phyloP scores from a whole-genome alignment of 1,140 invertebrate genomes.

The Solenopsis fugax region DNA sequence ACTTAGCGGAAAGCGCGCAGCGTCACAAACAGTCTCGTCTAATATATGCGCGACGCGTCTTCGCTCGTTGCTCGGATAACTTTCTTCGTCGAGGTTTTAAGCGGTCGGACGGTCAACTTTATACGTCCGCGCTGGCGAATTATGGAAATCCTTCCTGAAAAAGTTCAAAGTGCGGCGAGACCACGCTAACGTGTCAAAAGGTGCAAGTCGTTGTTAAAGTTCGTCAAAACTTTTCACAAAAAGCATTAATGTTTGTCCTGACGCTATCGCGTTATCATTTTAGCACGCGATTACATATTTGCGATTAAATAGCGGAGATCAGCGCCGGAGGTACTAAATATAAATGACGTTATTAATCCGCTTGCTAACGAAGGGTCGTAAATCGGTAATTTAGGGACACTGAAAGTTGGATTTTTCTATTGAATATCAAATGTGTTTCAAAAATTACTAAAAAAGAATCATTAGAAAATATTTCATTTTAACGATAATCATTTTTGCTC shows the following conservation, averaged over 20 bases:
- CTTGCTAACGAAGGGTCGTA: neutral
- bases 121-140: conserved; percentile 62
- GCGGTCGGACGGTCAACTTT: conserved; percentile 65
- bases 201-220: conserved; percentile 59
- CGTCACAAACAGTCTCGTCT: conserved; percentile 58
- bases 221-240: conserved; percentile 55
- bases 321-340: neutral
- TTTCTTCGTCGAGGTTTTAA: conserved; percentile 66
- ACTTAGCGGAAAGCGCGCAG: conserved; percentile 52
- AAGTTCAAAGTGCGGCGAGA: conserved; percentile 49
- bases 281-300: conserved; percentile 1
- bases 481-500: neutral
- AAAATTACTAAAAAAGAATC: neutral
- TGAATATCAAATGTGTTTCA: neutral
- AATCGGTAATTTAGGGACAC: conserved; percentile 7
- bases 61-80: conserved; percentile 64
- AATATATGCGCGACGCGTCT: conserved; percentile 66
- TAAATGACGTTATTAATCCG: conserved; percentile 2
- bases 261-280: conserved; percentile 35
- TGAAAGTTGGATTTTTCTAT: neutral
- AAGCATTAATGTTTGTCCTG: conserved; percentile 46
- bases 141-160: conserved; percentile 67
- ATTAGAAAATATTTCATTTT: neutral
- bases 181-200: conserved; percentile 57
- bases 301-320: neutral